Evolutionary conservation across 2,888 invertebrate genomes (phyloP), one percentile per base, ranked within the genome.

Genomic region (Congeria kusceri): DNA sequence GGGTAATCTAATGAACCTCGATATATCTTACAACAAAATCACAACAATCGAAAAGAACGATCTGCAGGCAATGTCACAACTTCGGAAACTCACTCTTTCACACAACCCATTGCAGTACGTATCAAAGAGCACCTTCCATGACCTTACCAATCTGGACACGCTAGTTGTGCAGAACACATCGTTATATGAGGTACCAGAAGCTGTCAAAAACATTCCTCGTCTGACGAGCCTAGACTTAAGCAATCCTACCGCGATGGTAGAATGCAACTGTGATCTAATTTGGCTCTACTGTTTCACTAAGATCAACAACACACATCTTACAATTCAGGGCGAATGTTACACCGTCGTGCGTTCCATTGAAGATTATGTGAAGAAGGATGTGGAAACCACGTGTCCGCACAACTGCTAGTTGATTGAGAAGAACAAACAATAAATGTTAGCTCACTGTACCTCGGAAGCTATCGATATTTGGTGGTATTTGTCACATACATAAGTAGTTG

Each of bases 21-120:
- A 85, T 64, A 59, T 87, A 3, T 77, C 85, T 1, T 63, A 77
- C 47, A 87, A 87, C 65, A 72, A 76, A 1, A 87, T 87, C 13
- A 78, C 81, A 0, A 84, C 83, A 13, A 84, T 87, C 13, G 86
- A 86, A 23, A 75, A 78, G 46, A 82, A 81, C 56, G 86, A 86
- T 49, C 68, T 86, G 3, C 77, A 83, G 20, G 46, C 68, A 25
- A 74, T 84, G 46, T 0, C 11, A 0, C 49, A 62, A 13, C 47
- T 86, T 18, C 25, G 1, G 5, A 69, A 32, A 2, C 39, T 86
- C 5, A 71, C 73, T 32, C 56, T 85, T 11, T 80, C 80, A 28
- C 29, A 58, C n/a, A 86, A 86, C 32, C 83, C 84, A 3, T 49
- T 86, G 0, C 53, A 59, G 23, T 86, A 86, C 49, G 32, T 86